These are phyloP conservation scores for Casuarius casuarius DNA, from an alignment of 2,113 vertebrate species.

Conservation along the genomic window DNA sequence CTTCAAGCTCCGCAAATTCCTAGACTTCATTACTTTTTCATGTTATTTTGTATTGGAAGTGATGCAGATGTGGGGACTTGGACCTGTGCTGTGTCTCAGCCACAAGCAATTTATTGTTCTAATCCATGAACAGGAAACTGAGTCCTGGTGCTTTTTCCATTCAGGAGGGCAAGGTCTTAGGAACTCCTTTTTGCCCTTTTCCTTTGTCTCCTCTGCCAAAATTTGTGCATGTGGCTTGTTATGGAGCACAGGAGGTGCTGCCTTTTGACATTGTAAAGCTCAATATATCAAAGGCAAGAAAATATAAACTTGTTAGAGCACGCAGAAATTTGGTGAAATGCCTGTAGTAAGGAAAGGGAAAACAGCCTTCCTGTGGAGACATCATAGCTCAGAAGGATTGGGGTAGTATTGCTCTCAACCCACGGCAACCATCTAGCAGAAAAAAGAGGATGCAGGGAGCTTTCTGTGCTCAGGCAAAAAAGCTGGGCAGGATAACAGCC, in stretches of 20 bases:
- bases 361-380: neutral
- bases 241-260: neutral
- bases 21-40: neutral
- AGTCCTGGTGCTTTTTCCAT: neutral
- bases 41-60: neutral
- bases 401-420: neutral
- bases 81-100: neutral
- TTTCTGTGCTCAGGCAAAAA: neutral
- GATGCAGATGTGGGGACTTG: accelerated
- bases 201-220: neutral
- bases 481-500: neutral
- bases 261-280: neutral
- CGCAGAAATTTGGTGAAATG: neutral
- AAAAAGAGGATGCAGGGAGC: neutral
- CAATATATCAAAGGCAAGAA: neutral
- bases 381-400: neutral
- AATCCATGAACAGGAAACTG: neutral
- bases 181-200: neutral
- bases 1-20: neutral
- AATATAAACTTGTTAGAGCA: neutral
- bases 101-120: neutral
- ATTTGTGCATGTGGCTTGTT: neutral
- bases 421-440: neutral
- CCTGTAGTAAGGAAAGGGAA: accelerated
- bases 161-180: neutral